A percentile compares a stretch with the other conserved stretches of the same genome.
Evolutionary conservation across 2,113 vertebrate genomes (phyloP).

Genomic region (Todiramphus chloris): DNA sequence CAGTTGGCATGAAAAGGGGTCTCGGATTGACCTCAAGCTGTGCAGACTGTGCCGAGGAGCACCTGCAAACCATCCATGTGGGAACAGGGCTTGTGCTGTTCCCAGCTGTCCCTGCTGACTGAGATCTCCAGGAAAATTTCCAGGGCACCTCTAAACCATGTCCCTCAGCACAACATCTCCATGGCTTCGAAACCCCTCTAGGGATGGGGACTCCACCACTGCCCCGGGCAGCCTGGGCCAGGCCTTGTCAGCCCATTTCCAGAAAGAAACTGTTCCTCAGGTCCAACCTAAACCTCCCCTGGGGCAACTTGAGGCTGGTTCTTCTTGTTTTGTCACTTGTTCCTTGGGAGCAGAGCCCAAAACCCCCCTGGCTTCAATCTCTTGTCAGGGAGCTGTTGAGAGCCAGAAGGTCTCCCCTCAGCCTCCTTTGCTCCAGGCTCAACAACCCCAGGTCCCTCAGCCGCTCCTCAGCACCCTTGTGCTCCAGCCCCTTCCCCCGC

Average conservation of each 20-base stretch:
- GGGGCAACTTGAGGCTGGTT: too few relatives aligned
- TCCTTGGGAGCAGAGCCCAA: too few relatives aligned
- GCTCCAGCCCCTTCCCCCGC: too few relatives aligned
- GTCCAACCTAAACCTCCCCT: too few relatives aligned
- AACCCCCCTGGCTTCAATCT: too few relatives aligned
- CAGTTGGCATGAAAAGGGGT: neutral
- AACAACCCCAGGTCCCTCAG: neutral
- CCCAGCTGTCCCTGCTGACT: neutral
- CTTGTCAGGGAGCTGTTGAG: too few relatives aligned
- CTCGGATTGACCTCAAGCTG: neutral
- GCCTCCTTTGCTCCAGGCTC: neutral
- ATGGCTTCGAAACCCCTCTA: neutral
- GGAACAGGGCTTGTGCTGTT: neutral
- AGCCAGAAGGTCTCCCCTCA: neutral
- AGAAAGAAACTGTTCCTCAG: too few relatives aligned
- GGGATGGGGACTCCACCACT: neutral
- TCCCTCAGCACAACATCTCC: neutral
- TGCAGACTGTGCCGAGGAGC: fast-evolving
- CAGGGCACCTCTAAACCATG: neutral
- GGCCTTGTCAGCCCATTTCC: too few relatives aligned
- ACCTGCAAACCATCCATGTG: fast-evolving
- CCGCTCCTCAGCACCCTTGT: too few relatives aligned
- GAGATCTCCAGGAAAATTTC: neutral
- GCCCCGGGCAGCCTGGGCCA: neutral
- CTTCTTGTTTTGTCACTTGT: too few relatives aligned